Evolutionary conservation across 2,888 invertebrate species (phyloP), one percentile per base, ranked within the genome.

Genomic region (Calameuta idolon): DNA sequence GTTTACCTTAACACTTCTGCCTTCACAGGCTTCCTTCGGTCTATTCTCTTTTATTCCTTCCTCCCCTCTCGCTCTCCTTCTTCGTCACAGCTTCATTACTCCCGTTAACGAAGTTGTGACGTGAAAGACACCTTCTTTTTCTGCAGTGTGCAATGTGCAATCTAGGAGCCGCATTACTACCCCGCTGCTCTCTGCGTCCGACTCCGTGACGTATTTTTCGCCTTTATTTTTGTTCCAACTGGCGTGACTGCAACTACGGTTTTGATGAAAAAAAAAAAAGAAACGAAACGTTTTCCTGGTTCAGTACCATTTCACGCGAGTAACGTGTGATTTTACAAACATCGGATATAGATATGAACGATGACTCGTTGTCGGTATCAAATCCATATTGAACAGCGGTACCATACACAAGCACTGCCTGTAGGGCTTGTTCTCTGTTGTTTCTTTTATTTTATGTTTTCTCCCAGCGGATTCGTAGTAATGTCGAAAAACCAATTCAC

Each of bases 51-150:
- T 73, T 73, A 75, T 40, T 73, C 37, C 34, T 69, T 31, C 34
- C 69, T 35, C 11, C 69, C 40, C 55, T 76, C 69, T 77, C 35
- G 76, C 76, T 75, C 68, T 55, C 74, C 74, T 69, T 40, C 79
- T 75, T 12, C 34, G 81, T 82, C 55, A 76, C 74, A 80, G 79
- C 80, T 83, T 81, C 71, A 81, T 83, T 80, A 81, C 83, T 81
- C 81, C 81, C 81, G 81, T 79, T 81, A 81, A 81, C 80, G 79
- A 80, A 79, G 76, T 79, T 79, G 80, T 79, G 79, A 75, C 77
- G 80, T 77, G 83, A 83, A 81, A 81, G 76, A 81, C 80, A 80
- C 81, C 79, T 73, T 81, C 71, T 81, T 83, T 81, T 81, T 83
- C 81, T 83, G 80, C 81, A 80, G 73, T 80, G 80, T 75, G 80